phyloP scores from a whole-genome alignment of 1,140 invertebrate species.

The Anastrepha obliqua region DNA sequence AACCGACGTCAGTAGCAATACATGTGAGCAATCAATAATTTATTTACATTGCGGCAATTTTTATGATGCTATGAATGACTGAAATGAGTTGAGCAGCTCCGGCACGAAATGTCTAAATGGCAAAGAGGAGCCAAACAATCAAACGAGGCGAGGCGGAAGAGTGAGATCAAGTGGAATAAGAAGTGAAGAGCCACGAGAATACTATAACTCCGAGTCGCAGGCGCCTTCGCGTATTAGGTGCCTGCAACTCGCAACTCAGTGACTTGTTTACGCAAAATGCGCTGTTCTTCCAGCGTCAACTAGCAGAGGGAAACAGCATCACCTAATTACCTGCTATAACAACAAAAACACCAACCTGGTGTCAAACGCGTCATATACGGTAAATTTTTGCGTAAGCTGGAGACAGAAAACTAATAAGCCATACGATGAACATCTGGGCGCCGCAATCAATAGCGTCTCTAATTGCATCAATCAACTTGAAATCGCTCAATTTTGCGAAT shows the following conservation, averaged over 20 bases:
- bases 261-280: too few species aligned
- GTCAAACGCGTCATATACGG: neutral
- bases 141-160: too few species aligned
- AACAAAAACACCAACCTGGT: too few species aligned
- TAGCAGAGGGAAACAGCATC: too few species aligned
- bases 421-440: constrained; percentile 3
- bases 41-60: neutral
- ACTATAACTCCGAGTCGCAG: too few species aligned
- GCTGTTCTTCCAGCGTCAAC: too few species aligned
- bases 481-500: neutral
- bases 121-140: too few species aligned
- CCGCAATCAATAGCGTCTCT: neutral
- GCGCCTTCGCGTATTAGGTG: too few species aligned
- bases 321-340: too few species aligned
- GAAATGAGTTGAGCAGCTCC: neutral
- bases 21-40: neutral
- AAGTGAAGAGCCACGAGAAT: too few species aligned
- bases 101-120: neutral
- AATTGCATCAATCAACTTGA: neutral
- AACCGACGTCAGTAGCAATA: neutral
- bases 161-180: too few species aligned
- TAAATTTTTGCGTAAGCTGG: neutral
- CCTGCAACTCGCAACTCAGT: too few species aligned
- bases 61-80: neutral
- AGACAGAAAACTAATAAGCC: neutral